Percentiles rank a stretch among this genome's conserved stretches.
Evolutionary conservation across 2,113 vertebrate species (phyloP).

Genomic region (Fulica atra): DNA sequence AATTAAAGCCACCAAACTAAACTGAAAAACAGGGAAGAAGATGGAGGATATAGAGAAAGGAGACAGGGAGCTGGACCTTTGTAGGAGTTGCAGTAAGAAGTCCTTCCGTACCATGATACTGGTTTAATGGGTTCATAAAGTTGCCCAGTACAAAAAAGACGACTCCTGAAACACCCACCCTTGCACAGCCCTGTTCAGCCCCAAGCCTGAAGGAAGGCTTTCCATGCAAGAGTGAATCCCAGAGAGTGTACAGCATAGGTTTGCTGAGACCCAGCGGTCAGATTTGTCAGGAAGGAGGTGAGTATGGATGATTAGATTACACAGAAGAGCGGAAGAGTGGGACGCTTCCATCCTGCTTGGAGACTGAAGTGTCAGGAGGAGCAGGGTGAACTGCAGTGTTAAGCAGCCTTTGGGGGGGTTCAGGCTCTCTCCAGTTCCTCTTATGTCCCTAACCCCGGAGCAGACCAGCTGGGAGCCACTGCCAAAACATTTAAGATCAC

Average conservation of each 20-base stretch:
- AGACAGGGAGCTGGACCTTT: background rate
- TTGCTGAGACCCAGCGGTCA: rapidly evolving
- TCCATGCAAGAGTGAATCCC: background rate
- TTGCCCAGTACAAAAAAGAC: background rate
- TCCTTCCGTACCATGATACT: background rate
- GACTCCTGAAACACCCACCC: background rate
- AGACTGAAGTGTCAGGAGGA: background rate
- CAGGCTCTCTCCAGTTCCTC: background rate
- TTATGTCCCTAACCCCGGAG: background rate
- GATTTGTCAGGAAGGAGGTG: background rate
- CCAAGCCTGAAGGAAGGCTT: background rate
- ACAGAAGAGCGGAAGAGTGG: background rate
- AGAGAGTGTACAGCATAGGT: background rate
- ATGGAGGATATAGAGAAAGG: background rate
- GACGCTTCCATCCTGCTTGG: background rate
- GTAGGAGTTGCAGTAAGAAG: background rate
- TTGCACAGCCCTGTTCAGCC: background rate
- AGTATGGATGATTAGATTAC: background rate
- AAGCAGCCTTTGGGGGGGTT: background rate
- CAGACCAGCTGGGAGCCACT: background rate
- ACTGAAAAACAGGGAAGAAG: background rate
- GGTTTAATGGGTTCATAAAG: background rate
- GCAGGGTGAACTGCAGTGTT: background rate
- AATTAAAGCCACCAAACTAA: background rate
- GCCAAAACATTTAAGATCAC: background rate